Base-by-base conservation (phyloP, 2,797 vertebrate genomes). In the Sebastes diaconus region DNA sequence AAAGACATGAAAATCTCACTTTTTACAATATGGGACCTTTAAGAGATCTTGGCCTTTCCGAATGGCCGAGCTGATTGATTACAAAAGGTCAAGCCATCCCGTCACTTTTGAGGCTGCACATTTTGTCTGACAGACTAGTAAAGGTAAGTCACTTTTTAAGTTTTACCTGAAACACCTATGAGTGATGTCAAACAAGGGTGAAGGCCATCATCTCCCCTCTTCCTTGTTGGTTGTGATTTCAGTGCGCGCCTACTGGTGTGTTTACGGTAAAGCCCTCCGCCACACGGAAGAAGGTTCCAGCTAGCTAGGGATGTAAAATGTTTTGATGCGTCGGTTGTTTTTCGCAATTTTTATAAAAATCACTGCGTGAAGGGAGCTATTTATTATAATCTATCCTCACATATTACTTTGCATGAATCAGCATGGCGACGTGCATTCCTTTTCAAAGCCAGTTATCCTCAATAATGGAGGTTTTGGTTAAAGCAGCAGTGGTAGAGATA, bases 381-480 rank as follows among this genome's bases (percentile, higher is more conserved):
- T 55, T 13, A 4, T 39, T 8, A 0, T 2, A 32, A 1, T 22
- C 54, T 20, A 3, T 6, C 24, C n/a, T 55, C 25, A 6, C 29
- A 5, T 3, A 18, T 72, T 4, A 60, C 65, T 79, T 30, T 61
- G 46, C 32, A 85, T 57, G 65, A 75, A 55, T 57, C 5, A 88
- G 68, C 79, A 95, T 95, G 95, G 93, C 94, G 87, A 92, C 92
- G 86, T 95, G 94, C 69, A 84, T 87, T 20, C 88, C 93, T 52
- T 95, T 96, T 60, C 95, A 95, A 52, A 94, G 86, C 32, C 94
- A 94, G 87, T 66, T 96, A 1, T 92, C 94, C 76, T 95, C 95
- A 8, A 93, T 96, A 39, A 94, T 96, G 95, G 95, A 96, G 91
- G 93, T 93, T 36, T 83, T 96, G 93, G 92, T 94, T 6, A 92